phyloP scores from a whole-genome alignment of 2,113 vertebrate species.

The Bettongia penicillata region DNA sequence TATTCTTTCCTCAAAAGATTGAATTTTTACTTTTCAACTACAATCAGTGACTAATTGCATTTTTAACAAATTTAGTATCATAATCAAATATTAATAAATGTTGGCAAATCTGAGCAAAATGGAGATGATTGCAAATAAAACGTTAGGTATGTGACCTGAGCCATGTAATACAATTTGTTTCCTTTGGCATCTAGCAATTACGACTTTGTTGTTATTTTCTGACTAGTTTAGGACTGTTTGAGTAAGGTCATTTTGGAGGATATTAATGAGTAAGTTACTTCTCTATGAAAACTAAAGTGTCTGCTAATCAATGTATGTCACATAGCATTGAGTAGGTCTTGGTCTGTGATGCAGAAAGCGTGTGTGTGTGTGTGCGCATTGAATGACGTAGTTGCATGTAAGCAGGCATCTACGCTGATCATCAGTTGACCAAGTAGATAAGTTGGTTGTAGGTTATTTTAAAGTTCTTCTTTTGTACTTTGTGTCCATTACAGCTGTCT shows the following conservation, averaged over 20 bases:
- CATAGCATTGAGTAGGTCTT: conserved; percentile 22
- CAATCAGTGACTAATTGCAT: conserved; percentile 25
- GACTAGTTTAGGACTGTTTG: conserved; percentile 27
- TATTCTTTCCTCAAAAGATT: conserved; percentile 51
- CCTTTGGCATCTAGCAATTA: conserved; percentile 11
- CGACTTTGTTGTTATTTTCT: background rate
- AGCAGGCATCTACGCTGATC: background rate
- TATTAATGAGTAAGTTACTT: conserved; percentile 40
- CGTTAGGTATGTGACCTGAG: conserved; percentile 11
- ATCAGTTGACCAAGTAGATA: conserved; percentile 6
- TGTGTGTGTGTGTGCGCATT: background rate
- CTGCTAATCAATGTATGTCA: conserved; percentile 16
- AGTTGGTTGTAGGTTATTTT: conserved; percentile 37
- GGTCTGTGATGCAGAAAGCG: background rate
- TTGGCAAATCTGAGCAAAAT: conserved; percentile 18
- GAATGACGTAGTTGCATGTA: conserved; percentile 31
- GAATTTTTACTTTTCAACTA: conserved; percentile 4
- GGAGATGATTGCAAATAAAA: conserved; percentile 46
- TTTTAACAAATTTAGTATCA: conserved; percentile 55
- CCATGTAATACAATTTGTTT: conserved; percentile 6
- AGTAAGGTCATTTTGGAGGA: conserved; percentile 38
- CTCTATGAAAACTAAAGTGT: conserved; percentile 41
- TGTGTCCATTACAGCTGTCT: background rate
- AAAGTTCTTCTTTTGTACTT: conserved; percentile 1
- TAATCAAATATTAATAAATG: conserved; percentile 46